Evolutionary conservation across 2,797 vertebrate species (phyloP), one percentile per base, ranked within the genome.

Genomic region (Garrulus glandarius): DNA sequence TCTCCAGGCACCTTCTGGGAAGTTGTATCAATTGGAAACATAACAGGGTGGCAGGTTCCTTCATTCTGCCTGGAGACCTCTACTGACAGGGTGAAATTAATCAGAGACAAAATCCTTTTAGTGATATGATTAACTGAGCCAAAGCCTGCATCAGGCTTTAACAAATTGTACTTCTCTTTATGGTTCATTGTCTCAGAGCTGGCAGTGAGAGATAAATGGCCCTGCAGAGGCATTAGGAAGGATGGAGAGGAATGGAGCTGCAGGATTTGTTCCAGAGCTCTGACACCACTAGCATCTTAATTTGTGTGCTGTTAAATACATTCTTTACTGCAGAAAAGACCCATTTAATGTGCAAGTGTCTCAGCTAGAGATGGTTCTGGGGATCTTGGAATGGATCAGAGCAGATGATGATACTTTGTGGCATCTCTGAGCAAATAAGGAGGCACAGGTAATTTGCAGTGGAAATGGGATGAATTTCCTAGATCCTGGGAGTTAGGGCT

Each of bases 41-140:
- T 69, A n/a, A n/a, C 11, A 59, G 44, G 43, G 46, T 63, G 39
- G 72, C 52, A 83, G 39, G 43, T 84, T 93, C 72, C 68, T 74
- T 91, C 64, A 27, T 84, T 89, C 74, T 90, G 63, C 72, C 67
- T 15, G 8, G 89, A 93, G 89, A 93, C 87, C 24, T 87, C 68
- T 91, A 7, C 41, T 85, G 83, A 81, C 72, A 69, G 22, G 37
- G 20, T 77, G 39, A 86, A 91, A 95, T 95, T 92, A 91, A 96
- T 97, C 81, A 89, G 84, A 91, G 61, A 57, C 24, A 89, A 88
- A 96, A 95, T 72, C 87, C 90, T 96, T 97, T 96, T 96, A 96
- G 86, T 79, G 84, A 67, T 94, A 61, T 1, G 36, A 90, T 53
- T 52, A 84, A 71, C 93, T 88, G 84, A 94, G 93, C 95, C 92